Evolutionary conservation across 2,113 vertebrate genomes (phyloP).

Genomic region (Hiodon alosoides): DNA sequence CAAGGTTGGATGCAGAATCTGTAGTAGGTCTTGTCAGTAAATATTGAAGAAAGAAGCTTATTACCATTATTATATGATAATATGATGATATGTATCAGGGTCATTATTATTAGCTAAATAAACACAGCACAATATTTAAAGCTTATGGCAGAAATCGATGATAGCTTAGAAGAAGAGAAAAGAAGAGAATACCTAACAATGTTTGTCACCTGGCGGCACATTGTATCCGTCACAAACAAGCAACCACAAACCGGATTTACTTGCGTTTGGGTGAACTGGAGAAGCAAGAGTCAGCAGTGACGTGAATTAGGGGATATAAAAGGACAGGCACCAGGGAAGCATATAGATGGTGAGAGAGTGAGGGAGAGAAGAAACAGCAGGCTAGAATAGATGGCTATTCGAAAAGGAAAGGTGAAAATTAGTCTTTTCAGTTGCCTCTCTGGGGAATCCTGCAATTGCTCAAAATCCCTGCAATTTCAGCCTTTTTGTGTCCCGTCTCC

Average conservation of each 20-base stretch:
- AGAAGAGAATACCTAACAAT: too few relatives aligned
- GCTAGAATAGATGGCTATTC: too few relatives aligned
- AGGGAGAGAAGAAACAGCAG: background rate
- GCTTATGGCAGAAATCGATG: too few relatives aligned
- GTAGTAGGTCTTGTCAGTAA: too few relatives aligned
- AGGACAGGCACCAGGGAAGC: background rate
- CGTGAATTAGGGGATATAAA: background rate
- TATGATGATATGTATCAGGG: too few relatives aligned
- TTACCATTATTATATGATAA: too few relatives aligned
- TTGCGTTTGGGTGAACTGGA: background rate
- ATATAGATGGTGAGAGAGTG: background rate
- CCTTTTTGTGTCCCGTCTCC: slow-evolving; percentile 28
- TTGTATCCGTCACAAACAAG: too few relatives aligned
- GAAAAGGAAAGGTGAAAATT: slow-evolving; percentile 31
- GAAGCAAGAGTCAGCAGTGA: background rate
- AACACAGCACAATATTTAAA: too few relatives aligned
- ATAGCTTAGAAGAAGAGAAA: too few relatives aligned
- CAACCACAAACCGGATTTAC: background rate
- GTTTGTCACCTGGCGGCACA: too few relatives aligned
- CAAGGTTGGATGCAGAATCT: background rate
- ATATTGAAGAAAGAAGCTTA: too few relatives aligned
- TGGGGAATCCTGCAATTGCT: background rate
- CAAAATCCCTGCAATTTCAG: slow-evolving; percentile 9
- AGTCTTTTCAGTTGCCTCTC: slow-evolving; percentile 26
- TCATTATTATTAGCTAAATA: too few relatives aligned